Percentiles rank a stretch among this genome's conserved stretches.
Conservation (phyloP, 2,888 invertebrate species). For the Agrenia bidenticulata region DNA sequence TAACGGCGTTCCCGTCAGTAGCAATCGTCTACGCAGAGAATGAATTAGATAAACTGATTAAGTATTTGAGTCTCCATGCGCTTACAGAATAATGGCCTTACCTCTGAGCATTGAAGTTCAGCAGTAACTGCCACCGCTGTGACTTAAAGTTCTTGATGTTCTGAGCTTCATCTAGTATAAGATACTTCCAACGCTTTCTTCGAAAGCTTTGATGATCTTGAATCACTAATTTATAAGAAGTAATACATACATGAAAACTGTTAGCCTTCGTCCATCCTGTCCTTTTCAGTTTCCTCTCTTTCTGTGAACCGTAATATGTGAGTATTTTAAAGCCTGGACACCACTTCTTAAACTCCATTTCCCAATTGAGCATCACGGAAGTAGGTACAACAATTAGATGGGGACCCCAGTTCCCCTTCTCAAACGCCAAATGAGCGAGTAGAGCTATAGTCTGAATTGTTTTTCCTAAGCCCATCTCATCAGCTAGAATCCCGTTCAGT, state of each 20-base stretch:
- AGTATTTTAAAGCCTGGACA: slow-evolving; percentile 98
- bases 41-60: slow-evolving; percentile 13
- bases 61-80: not conserved
- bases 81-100: slow-evolving; percentile 60
- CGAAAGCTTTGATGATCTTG: slow-evolving; percentile 98
- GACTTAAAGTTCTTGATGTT: slow-evolving; percentile 99
- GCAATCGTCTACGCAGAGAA: slow-evolving; percentile 74
- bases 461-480: slow-evolving; percentile 91
- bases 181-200: slow-evolving; percentile 96
- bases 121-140: slow-evolving; percentile 93
- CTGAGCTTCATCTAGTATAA: slow-evolving; percentile 96
- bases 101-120: slow-evolving; percentile 92
- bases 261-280: slow-evolving; percentile 98
- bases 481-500: slow-evolving; percentile 92
- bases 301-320: slow-evolving; percentile 95
- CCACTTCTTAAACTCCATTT: slow-evolving; percentile 99
- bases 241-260: slow-evolving; percentile 97
- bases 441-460: slow-evolving; percentile 96
- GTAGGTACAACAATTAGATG: slow-evolving; percentile 99
- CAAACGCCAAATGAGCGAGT: slow-evolving; percentile 89
- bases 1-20: slow-evolving; percentile 91
- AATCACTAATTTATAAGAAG: slow-evolving; percentile 95
- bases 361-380: slow-evolving; percentile 99
- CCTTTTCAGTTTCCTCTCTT: slow-evolving; percentile 87
- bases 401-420: slow-evolving; percentile 93